Base-by-base conservation (phyloP, 1,140 invertebrate species). In the Papilio polyxenes region DNA sequence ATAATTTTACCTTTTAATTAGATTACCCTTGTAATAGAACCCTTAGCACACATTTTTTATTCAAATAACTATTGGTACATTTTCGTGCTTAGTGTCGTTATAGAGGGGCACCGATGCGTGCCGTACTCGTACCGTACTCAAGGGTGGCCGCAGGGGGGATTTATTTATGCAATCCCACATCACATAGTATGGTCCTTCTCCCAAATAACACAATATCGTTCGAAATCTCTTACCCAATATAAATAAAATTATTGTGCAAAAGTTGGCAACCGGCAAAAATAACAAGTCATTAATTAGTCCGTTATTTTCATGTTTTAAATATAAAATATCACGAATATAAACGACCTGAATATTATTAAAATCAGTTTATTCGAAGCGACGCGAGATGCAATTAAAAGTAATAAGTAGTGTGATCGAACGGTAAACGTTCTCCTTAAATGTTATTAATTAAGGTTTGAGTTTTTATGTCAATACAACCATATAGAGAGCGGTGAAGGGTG, bases 341-440 rank as follows among this genome's bases (percentile, higher is more conserved):
- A 37, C 65, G 65, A 72, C 65, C 65, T 37, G 65, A 40, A 72
- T 72, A 72, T 72, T 72, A 72, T 72, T 40, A 37, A 72, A 72
- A 72, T 72, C 65, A 72, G 65, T 72, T 72, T 72, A 72, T 72
- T 72, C 65, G 65, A 37, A 37, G 23, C 65, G 65, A 72, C 65
- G 13, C 13, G 65, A 72, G 13, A 40, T 40, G 65, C 31, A 72
- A 72, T 72, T 72, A 72, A 77, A 53, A 56, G 48, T 56, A 49
- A 77, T 77, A 53, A 51, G 44, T 49, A 48, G 17, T 53, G 44
- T 51, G 44, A 77, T 51, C 49, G 75, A 51, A 31, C 75, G 75
- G 75, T 77, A 77, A 77, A 77, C 49, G 49, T 48, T 53, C 75
- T 77, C 75, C 75, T 77, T 77, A 51, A 77, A 77, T 53, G 49